phyloP scores from a whole-genome alignment of 2,113 vertebrate genomes.

The Ciconia stormi region DNA sequence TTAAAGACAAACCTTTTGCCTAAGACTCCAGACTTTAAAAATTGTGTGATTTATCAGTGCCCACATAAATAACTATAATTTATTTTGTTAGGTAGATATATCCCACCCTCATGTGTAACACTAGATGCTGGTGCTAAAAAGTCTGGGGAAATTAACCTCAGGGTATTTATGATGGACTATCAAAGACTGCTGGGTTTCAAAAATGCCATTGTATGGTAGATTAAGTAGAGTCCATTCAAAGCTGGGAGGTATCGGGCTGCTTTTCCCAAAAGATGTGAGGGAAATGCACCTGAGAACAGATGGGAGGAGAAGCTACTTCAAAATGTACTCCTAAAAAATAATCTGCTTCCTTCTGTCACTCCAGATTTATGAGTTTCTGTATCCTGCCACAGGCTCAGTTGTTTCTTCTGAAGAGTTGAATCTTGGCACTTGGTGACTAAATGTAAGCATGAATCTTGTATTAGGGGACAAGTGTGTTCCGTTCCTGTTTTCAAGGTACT shows the following conservation, averaged over 20 bases:
- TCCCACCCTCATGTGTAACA: not conserved
- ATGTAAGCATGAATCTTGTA: not conserved
- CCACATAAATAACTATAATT: not conserved
- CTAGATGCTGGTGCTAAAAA: not conserved
- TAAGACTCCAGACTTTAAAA: not conserved
- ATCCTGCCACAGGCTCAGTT: not conserved
- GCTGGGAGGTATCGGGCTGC: not conserved
- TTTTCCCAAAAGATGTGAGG: not conserved
- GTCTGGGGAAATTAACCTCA: not conserved
- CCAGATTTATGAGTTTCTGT: not conserved
- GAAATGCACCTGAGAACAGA: not conserved
- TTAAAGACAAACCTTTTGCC: not conserved
- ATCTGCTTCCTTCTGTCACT: constrained; percentile 6
- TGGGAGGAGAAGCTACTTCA: not conserved
- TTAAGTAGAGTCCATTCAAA: not conserved
- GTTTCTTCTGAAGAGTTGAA: not conserved
- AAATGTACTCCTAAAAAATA: not conserved
- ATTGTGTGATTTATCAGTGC: not conserved
- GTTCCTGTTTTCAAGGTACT: not conserved
- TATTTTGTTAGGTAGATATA: not conserved
- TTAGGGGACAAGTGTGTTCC: not conserved
- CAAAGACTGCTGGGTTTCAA: not conserved
- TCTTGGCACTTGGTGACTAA: not conserved
- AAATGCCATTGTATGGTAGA: not conserved
- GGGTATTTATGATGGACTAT: not conserved